Percentiles rank a stretch among this genome's conserved stretches.
These are phyloP conservation scores for Picathartes gymnocephalus DNA, from an alignment of 2,113 vertebrate species.

Conservation along the genomic window DNA sequence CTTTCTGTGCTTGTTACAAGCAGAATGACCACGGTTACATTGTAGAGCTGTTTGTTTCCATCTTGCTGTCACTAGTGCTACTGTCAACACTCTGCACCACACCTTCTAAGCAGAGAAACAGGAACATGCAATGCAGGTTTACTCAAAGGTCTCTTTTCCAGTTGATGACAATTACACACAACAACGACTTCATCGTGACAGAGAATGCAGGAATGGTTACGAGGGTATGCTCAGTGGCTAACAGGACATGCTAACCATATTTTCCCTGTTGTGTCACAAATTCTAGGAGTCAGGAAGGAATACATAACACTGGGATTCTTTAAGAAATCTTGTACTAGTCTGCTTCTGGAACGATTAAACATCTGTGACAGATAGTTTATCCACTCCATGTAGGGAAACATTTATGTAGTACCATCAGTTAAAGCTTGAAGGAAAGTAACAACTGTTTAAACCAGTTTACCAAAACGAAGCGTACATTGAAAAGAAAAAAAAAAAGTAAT, in stretches of 20 bases:
- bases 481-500: not conserved
- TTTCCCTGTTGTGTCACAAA: not conserved
- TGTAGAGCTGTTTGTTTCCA: not conserved
- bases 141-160: slow-evolving; percentile 26
- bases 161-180: not conserved
- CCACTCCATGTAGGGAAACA: slow-evolving; percentile 42
- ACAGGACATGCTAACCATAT: not conserved
- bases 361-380: slow-evolving; percentile 36
- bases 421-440: slow-evolving; percentile 40
- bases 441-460: slow-evolving; percentile 35
- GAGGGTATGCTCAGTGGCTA: not conserved
- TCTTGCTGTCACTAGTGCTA: not conserved
- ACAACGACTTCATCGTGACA: not conserved
- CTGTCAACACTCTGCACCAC: not conserved
- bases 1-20: not conserved
- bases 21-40: not conserved
- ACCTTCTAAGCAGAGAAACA: not conserved
- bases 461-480: slow-evolving; percentile 18
- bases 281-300: slow-evolving; percentile 57
- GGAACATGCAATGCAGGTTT: slow-evolving; percentile 7
- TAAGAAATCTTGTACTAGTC: slow-evolving; percentile 49
- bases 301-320: slow-evolving; percentile 55
- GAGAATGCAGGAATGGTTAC: not conserved
- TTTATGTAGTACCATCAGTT: slow-evolving; percentile 44
- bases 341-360: slow-evolving; percentile 42